Evolutionary conservation across 2,888 invertebrate genomes (phyloP).

Genomic region (Caenorhabditis sinica): DNA sequence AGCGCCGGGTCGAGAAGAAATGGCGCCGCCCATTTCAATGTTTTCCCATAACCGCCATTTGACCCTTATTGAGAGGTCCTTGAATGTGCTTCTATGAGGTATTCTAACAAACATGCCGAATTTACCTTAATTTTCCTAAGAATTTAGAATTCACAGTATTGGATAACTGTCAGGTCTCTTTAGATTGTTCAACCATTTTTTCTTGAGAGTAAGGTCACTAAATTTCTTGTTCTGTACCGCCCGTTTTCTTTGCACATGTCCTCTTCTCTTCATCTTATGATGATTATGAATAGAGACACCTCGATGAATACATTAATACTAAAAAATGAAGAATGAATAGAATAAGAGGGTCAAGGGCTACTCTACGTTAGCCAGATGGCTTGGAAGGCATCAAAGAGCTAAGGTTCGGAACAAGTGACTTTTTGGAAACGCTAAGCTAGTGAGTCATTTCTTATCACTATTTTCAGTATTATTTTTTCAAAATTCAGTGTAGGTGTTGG

Average conservation of each 20-base stretch:
- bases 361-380: slow-evolving; percentile 35
- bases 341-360: slow-evolving; percentile 48
- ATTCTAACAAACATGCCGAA: neutral
- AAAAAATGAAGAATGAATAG: slow-evolving; percentile 5
- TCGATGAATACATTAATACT: slow-evolving; percentile 2
- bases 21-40: slow-evolving; percentile 7
- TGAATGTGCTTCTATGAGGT: too few relatives aligned
- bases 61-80: slow-evolving; percentile 2
- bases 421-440: neutral
- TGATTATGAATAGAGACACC: slow-evolving; percentile 45
- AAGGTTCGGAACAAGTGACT: neutral
- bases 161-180: neutral
- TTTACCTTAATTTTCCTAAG: too few relatives aligned
- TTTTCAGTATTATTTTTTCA: neutral
- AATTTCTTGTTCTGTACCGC: slow-evolving; percentile 22
- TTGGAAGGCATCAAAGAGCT: neutral
- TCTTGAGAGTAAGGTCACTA: slow-evolving; percentile 11
- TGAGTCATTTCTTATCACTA: slow-evolving; percentile 14
- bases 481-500: neutral
- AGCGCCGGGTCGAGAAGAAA: slow-evolving; percentile 6
- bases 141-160: neutral
- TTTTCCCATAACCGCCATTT: neutral
- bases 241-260: slow-evolving; percentile 16
- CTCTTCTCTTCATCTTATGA: slow-evolving; percentile 17
- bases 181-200: neutral